Evolutionary conservation across 2,888 invertebrate genomes (phyloP).

Genomic region (Lordiphosa fenestrarum): DNA sequence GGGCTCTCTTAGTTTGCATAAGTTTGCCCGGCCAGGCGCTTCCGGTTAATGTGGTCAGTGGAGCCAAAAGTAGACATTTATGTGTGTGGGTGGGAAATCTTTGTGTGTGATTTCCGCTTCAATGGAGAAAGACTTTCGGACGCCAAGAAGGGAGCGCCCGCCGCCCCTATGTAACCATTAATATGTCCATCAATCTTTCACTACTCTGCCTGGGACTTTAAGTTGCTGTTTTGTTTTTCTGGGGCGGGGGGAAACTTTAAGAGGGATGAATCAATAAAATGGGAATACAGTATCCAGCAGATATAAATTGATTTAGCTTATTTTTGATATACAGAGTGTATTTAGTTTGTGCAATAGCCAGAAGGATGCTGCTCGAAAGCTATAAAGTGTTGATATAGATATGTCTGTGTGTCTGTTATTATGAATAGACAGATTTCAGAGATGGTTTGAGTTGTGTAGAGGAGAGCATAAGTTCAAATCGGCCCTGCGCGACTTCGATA

Average conservation of each 20-base stretch:
- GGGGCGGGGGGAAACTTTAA: slow-evolving; percentile 38
- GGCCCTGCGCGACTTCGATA: no score
- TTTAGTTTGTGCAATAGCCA: background rate
- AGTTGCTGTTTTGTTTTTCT: slow-evolving; percentile 25
- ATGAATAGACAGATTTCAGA: no score
- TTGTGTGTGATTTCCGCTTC: slow-evolving; percentile 69
- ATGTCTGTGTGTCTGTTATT: no score
- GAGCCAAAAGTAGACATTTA: slow-evolving; percentile 43
- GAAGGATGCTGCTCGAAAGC: no score
- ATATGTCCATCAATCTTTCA: slow-evolving; percentile 61
- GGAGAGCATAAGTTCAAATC: no score
- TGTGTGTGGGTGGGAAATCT: slow-evolving; percentile 36
- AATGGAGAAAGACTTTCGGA: slow-evolving; percentile 40
- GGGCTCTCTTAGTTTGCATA: slow-evolving; percentile 63
- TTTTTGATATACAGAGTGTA: slow-evolving; percentile 1
- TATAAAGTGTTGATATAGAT: no score
- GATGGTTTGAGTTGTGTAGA: no score
- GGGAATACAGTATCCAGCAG: slow-evolving; percentile 12
- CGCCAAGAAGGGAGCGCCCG: slow-evolving; percentile 33
- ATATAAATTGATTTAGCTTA: slow-evolving; percentile 29
- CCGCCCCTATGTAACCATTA: slow-evolving; percentile 33
- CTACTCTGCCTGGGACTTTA: slow-evolving; percentile 28
- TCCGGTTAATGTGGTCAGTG: slow-evolving; percentile 71
- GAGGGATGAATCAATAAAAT: slow-evolving; percentile 55
- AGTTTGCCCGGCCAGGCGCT: slow-evolving; percentile 62